Base-by-base conservation (phyloP, 2,888 invertebrate genomes). In the Cerastis rubricosa region DNA sequence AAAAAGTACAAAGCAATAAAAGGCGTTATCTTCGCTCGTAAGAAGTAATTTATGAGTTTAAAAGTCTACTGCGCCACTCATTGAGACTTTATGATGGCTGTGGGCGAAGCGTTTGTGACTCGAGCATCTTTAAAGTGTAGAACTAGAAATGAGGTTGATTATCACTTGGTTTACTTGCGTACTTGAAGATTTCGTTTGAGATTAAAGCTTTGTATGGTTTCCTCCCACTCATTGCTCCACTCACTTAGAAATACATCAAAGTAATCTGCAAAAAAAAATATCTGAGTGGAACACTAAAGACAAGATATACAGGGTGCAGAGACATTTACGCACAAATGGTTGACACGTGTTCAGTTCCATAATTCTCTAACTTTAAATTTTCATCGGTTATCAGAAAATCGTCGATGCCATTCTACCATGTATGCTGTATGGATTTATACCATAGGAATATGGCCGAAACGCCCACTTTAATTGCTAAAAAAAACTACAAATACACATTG, bases 41-140 rank as follows among this genome's bases (percentile, higher is more conserved):
- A 87, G 78, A 78, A 71, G 67, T 85, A 77, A 88, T 88, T 88
- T 85, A 88, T 75, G 87, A 73, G 74, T 77, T 87, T 82, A 76
- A 78, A 88, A 87, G 74, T 88, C 85, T 73, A 71, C 74, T 63
- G 79, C 47, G 82, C 70, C 51, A 84, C 71, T 84, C 81, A 76
- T 78, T 81, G 79, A 66, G 72, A 64, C 77, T 88, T 87, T 84
- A 87, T 78, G 80, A 74, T 80, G 51, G 71, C 74, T 64, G 61
- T 57, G 74, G 72, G 78, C 67, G 76, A 70, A 72, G 64, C 76
- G 54, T 79, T 84, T 88, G 84, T 73, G 79, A 81, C 75, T 87
- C 25, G 17, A 71, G 45, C 29, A 14, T 65, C 14, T 69, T 66
- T 67, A 82, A 76, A 71, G 47, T 85, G 83, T 85, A 76, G 25